These are phyloP conservation scores for Ancistrus triradiatus DNA, from an alignment of 2,113 vertebrate genomes.

Conservation along the genomic window DNA sequence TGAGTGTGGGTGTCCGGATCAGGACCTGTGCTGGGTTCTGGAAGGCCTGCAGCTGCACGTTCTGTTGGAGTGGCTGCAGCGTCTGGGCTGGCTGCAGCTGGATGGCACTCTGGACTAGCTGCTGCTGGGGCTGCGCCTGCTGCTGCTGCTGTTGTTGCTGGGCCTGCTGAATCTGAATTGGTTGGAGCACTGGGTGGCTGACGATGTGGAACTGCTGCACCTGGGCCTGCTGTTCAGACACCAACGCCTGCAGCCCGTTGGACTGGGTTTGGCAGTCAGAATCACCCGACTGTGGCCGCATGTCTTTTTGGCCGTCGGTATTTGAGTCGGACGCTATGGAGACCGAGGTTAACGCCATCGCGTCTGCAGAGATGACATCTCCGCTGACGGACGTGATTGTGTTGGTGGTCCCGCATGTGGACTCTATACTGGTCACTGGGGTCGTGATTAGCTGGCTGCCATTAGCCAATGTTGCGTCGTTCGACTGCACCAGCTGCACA, in stretches of 20 bases:
- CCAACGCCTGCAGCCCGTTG: conserved; percentile 83
- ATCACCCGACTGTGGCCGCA: conserved; percentile 68
- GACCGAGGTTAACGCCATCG: conserved; percentile 75
- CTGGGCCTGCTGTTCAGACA: conserved; percentile 73
- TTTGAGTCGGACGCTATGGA: conserved; percentile 67
- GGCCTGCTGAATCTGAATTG: conserved; percentile 92
- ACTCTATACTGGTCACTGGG: conserved; percentile 72
- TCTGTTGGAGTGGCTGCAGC: conserved; percentile 72
- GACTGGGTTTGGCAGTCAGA: conserved; percentile 82
- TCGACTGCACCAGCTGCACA: conserved; percentile 81
- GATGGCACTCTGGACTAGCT: conserved; percentile 88
- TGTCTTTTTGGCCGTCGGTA: conserved; percentile 65
- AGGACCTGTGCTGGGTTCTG: conserved; percentile 92
- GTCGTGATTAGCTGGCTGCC: conserved; percentile 83
- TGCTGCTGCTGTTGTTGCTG: conserved; percentile 86
- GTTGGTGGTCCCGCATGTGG: conserved; percentile 65
- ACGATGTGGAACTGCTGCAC: conserved; percentile 94
- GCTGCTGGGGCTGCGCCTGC: conserved; percentile 86
- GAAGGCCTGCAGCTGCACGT: conserved; percentile 84
- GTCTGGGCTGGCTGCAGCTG: conserved; percentile 81
- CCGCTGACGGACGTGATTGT: conserved; percentile 55
- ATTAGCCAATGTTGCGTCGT: conserved; percentile 85
- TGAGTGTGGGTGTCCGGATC: conserved; percentile 92
- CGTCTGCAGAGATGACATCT: conserved; percentile 69
- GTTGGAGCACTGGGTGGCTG: conserved; percentile 89